phyloP scores from a whole-genome alignment of 1,140 invertebrate species.

The Microplitis demolitor region DNA sequence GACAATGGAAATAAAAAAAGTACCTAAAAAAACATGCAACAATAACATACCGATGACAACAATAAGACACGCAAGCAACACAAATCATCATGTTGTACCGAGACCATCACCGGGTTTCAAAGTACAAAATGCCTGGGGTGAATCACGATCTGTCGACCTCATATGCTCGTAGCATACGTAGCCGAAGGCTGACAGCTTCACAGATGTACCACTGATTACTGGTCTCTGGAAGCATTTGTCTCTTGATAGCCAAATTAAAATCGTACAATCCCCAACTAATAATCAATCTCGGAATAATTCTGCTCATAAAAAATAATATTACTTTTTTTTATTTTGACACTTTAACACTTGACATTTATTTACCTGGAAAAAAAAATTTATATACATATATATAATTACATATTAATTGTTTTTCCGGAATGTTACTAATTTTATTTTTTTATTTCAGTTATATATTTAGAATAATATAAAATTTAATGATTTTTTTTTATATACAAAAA shows the following conservation, averaged over 20 bases:
- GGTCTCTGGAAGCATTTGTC: conserved; percentile 52
- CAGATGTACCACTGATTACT: conserved; percentile 53
- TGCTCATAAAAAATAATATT: too few species aligned
- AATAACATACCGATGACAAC: conserved; percentile 48
- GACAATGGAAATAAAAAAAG: conserved; percentile 31
- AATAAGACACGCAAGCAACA: conserved; percentile 36
- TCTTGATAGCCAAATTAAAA: conserved; percentile 27
- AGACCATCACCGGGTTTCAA: conserved; percentile 43
- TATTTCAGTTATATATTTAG: too few species aligned
- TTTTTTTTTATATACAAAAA: too few species aligned
- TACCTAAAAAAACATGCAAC: conserved; percentile 25
- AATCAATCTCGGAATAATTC: too few species aligned
- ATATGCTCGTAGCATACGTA: conserved; percentile 53
- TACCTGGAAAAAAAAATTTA: too few species aligned
- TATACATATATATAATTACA: too few species aligned
- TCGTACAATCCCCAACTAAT: too few species aligned
- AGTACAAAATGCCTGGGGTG: conserved; percentile 49
- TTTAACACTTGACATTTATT: too few species aligned
- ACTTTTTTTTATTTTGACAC: too few species aligned
- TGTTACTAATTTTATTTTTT: too few species aligned
- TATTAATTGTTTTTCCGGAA: too few species aligned
- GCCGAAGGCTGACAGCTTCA: conserved; percentile 47
- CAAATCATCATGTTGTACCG: conserved; percentile 45
- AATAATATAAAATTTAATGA: too few species aligned
- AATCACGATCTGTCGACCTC: conserved; percentile 46